A percentile compares a stretch with the other conserved stretches of the same genome.
These are phyloP conservation scores for Drosophila chauvacae DNA, from an alignment of 1,140 invertebrate species.

Conservation along the genomic window DNA sequence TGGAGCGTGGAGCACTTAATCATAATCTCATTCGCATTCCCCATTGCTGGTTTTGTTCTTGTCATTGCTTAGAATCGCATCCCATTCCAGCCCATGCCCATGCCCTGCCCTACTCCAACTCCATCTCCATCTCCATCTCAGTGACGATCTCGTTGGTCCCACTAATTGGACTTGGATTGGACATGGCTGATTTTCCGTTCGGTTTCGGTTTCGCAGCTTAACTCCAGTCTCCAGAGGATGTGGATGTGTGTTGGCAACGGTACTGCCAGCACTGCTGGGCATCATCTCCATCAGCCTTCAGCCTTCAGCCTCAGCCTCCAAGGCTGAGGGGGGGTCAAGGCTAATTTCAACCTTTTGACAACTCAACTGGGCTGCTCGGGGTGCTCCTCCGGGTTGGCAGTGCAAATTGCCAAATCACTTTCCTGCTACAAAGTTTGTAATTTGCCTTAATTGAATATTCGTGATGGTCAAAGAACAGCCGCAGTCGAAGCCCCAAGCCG, in stretches of 20 bases:
- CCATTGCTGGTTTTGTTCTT: slow-evolving; percentile 58
- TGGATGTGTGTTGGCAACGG: slow-evolving; percentile 29
- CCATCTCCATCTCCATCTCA: not conserved
- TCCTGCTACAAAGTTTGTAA: slow-evolving; percentile 73
- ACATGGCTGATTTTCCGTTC: slow-evolving; percentile 27
- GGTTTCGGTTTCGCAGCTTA: slow-evolving; percentile 11
- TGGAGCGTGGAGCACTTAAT: slow-evolving; percentile 72
- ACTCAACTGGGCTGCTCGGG: slow-evolving; percentile 51
- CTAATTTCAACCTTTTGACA: slow-evolving; percentile 81
- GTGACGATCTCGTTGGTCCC: slow-evolving; percentile 18
- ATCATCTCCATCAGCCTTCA: slow-evolving; percentile 48
- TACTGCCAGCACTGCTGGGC: slow-evolving; percentile 21
- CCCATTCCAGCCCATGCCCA: not conserved
- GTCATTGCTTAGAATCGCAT: slow-evolving; percentile 58
- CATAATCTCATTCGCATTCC: slow-evolving; percentile 71
- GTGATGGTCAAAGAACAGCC: slow-evolving; percentile 64
- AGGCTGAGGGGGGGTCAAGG: slow-evolving; percentile 56
- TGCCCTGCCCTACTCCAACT: not conserved
- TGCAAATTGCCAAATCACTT: slow-evolving; percentile 72
- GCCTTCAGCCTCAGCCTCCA: slow-evolving; percentile 32
- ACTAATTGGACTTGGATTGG: slow-evolving; percentile 38
- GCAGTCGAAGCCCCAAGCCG: slow-evolving; percentile 7
- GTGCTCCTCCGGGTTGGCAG: not conserved
- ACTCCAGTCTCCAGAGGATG: slow-evolving; percentile 5
- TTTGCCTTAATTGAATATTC: slow-evolving; percentile 80